These are phyloP conservation scores for Orthosia gothica DNA, from an alignment of 2,888 invertebrate species.

Conservation along the genomic window DNA sequence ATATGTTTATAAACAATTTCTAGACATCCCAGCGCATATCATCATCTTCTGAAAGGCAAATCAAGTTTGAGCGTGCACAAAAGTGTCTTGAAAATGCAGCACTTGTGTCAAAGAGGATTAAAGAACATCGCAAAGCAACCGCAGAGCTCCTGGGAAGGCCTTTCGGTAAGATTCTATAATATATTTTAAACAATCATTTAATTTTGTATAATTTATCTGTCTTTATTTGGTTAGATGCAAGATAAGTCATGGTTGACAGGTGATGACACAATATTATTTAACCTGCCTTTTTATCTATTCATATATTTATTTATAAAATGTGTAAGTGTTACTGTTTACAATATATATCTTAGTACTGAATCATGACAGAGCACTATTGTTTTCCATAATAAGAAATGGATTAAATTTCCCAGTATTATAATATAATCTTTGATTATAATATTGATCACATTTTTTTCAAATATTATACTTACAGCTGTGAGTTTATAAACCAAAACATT, in stretches of 20 bases:
- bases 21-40: conserved; percentile 78
- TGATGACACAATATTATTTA: neutral
- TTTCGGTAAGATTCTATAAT: conserved; percentile 79
- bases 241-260: neutral
- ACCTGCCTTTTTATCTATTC: neutral
- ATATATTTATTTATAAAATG: neutral
- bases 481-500: neutral
- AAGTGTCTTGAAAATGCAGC: conserved; percentile 90
- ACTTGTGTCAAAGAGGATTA: conserved; percentile 88
- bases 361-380: neutral
- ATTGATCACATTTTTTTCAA: no score
- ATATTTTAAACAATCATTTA: neutral
- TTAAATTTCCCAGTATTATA: neutral
- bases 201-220: neutral
- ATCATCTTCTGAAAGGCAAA: conserved; percentile 86
- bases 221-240: neutral
- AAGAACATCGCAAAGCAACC: conserved; percentile 89
- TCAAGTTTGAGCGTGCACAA: conserved; percentile 88
- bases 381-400: neutral
- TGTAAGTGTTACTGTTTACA: neutral
- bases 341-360: neutral
- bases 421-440: neutral
- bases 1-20: conserved; percentile 31
- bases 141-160: conserved; percentile 87
- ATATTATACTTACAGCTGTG: neutral